Evolutionary conservation across 2,888 invertebrate species (phyloP).

Genomic region (Drosophila mimetica): DNA sequence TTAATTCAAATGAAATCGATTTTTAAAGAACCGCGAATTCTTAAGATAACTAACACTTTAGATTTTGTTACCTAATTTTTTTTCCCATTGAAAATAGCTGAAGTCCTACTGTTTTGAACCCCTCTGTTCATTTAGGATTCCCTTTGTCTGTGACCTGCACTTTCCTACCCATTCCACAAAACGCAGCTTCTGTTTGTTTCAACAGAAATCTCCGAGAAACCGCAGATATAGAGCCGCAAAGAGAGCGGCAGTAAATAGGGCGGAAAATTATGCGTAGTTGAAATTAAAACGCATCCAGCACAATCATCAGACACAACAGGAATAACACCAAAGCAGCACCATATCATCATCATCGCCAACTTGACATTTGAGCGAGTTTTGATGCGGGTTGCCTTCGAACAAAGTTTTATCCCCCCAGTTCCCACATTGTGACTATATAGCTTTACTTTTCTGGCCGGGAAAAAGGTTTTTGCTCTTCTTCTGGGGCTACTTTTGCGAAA

Average conservation of each 20-base stretch:
- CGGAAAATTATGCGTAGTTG: constrained; percentile 75
- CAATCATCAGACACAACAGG: constrained; percentile 20
- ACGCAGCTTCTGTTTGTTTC: constrained; percentile 34
- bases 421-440: constrained; percentile 1
- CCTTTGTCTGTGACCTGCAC: background rate
- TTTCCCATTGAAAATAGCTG: no score
- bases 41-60: no score
- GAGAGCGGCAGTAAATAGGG: constrained; percentile 66
- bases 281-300: constrained; percentile 44
- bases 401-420: constrained; percentile 12
- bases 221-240: constrained; percentile 45
- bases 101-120: background rate
- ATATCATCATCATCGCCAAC: constrained; percentile 26
- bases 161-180: background rate
- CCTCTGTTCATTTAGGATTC: background rate
- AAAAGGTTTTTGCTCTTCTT: constrained; percentile 20
- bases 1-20: no score
- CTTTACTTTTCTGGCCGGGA: constrained; percentile 12
- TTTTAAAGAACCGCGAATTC: no score
- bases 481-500: constrained; percentile 51
- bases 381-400: constrained; percentile 32
- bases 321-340: constrained; percentile 15
- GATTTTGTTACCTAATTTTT: no score
- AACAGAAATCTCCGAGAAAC: constrained; percentile 61
- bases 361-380: constrained; percentile 53